These are phyloP conservation scores for Apostichopus leukothele DNA, from an alignment of 53 echinoderm and acorn worm species.

Conservation along the genomic window DNA sequence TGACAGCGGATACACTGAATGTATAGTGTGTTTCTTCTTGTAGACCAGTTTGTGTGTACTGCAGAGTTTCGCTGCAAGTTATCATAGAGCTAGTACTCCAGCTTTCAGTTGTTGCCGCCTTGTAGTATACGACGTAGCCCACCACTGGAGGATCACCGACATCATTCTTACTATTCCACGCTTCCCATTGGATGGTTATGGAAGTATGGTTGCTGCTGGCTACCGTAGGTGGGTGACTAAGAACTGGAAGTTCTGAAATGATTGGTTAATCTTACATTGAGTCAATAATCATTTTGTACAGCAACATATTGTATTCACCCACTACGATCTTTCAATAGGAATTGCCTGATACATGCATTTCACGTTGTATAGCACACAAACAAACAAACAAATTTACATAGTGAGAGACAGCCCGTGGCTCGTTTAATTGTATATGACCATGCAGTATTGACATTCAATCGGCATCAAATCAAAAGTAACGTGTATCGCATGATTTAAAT, in stretches of 20 bases:
- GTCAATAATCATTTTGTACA: no score
- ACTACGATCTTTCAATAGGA: no score
- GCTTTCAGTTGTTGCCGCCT: background rate
- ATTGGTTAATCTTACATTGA: no score
- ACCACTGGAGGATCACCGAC: background rate
- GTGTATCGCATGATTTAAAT: no score
- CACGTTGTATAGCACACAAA: no score
- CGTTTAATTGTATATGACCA: no score
- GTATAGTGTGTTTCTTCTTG: background rate
- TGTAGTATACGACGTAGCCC: background rate
- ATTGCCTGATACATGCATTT: no score
- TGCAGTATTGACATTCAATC: no score
- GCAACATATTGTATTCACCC: no score
- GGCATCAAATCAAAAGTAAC: no score
- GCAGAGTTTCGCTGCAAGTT: background rate
- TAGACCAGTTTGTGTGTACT: background rate
- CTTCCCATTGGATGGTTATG: background rate
- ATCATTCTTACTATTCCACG: background rate
- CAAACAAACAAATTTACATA: no score
- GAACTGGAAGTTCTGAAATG: background rate
- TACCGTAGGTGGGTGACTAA: background rate
- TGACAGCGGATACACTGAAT: background rate
- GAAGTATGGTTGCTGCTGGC: background rate
- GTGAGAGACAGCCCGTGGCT: no score
- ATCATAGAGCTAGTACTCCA: background rate